Conservation (phyloP, 2,797 vertebrate species). For the Chloroceryle inda region DNA sequence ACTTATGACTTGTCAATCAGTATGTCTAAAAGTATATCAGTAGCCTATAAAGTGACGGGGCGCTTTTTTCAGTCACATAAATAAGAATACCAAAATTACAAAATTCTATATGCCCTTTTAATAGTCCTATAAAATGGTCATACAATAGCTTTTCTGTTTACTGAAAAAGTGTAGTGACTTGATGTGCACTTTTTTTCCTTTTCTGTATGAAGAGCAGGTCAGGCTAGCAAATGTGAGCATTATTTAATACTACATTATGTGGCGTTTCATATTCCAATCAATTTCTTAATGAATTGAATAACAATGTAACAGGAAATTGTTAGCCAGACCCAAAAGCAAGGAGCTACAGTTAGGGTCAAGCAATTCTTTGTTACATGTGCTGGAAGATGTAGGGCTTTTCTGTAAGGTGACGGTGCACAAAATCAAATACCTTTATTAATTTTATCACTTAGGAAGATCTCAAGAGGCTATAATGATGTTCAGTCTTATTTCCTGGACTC, state of each 20-base stretch:
- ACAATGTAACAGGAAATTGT: not conserved
- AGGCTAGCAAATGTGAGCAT: not conserved
- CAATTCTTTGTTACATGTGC: rapidly evolving
- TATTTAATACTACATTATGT: not conserved
- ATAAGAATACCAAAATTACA: not conserved
- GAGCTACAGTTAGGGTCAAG: not conserved
- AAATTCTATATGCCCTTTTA: not conserved
- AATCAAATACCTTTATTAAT: not conserved
- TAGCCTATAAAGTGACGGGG: not conserved
- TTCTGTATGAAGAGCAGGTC: not conserved
- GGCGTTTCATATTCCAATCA: not conserved
- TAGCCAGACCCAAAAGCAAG: not conserved
- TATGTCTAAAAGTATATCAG: not conserved
- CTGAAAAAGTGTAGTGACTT: not conserved
- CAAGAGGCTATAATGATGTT: not conserved
- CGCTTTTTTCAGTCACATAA: not conserved
- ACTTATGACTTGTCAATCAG: conserved; percentile 66
- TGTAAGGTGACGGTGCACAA: not conserved
- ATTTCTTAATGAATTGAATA: not conserved
- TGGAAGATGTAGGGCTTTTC: not conserved
- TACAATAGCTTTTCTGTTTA: not conserved
- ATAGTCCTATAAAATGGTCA: not conserved
- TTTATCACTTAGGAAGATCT: not conserved
- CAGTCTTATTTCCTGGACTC: not conserved
- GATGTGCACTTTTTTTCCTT: not conserved